phyloP scores from a whole-genome alignment of 2,797 vertebrate genomes.

The Eospalax fontanierii region DNA sequence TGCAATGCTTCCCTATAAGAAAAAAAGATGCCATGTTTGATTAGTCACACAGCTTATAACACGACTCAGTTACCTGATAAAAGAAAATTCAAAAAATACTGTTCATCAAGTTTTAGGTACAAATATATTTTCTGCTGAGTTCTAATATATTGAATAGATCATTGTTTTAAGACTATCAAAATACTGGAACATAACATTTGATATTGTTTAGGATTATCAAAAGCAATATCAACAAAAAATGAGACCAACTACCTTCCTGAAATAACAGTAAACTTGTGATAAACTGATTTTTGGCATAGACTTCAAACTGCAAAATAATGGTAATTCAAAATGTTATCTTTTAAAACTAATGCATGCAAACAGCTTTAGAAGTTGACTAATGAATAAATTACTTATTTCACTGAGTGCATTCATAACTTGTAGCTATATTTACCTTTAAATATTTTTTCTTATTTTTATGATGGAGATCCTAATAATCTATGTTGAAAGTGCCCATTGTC shows the following conservation, averaged over 20 bases:
- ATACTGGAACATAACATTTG: neutral
- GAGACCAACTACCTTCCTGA: constrained; percentile 41
- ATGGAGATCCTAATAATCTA: neutral
- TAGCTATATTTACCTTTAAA: neutral
- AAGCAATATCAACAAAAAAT: neutral
- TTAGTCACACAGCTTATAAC: constrained; percentile 50
- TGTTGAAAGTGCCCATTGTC: neutral
- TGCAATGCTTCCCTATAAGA: constrained; percentile 59
- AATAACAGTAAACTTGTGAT: neutral
- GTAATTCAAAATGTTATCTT: constrained; percentile 5
- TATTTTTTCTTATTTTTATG: constrained; percentile 31
- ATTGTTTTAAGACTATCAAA: neutral
- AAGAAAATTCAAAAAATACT: constrained; percentile 1
- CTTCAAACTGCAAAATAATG: neutral
- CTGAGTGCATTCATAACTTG: neutral
- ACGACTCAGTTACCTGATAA: neutral
- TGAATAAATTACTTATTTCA: neutral
- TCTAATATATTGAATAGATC: constrained; percentile 21
- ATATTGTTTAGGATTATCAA: neutral
- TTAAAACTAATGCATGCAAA: neutral
- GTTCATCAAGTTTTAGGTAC: constrained; percentile 4
- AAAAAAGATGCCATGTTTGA: constrained; percentile 58
- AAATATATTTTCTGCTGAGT: neutral
- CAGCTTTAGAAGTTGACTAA: neutral
- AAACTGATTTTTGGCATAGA: neutral